These are phyloP conservation scores for Tupaia chinensis DNA, from an alignment of 2,113 vertebrate species.

Conservation along the genomic window DNA sequence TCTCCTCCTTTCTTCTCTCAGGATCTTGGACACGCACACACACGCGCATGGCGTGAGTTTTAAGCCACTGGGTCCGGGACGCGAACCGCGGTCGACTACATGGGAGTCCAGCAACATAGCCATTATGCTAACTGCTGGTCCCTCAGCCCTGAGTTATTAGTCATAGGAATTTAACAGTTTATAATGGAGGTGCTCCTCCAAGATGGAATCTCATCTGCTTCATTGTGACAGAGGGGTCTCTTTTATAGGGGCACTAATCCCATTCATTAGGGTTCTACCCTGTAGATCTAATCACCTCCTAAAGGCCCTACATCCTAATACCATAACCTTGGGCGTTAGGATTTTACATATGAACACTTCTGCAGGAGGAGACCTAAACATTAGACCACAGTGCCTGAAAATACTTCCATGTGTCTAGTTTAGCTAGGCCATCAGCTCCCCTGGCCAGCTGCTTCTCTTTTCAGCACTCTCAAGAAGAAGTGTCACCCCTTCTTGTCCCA, in stretches of 20 bases:
- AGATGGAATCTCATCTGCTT: too few relatives aligned
- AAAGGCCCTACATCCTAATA: neutral
- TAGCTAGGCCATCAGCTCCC: neutral
- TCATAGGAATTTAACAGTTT: too few relatives aligned
- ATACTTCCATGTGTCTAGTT: neutral
- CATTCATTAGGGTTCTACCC: neutral
- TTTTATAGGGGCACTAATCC: neutral
- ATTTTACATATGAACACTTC: neutral
- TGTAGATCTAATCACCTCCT: neutral
- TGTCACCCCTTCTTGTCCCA: accelerated
- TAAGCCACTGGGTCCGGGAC: too few relatives aligned
- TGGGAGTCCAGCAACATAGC: too few relatives aligned
- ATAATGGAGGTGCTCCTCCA: too few relatives aligned
- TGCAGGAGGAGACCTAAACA: neutral
- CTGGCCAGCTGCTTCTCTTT: neutral
- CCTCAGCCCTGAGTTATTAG: too few relatives aligned
- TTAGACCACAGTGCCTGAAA: neutral
- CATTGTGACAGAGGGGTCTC: neutral
- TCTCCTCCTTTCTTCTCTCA: too few relatives aligned
- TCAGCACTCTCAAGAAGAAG: neutral
- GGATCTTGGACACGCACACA: too few relatives aligned
- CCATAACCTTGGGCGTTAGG: too few relatives aligned
- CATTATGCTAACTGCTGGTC: too few relatives aligned
- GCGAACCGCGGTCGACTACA: too few relatives aligned
- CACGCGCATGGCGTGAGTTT: too few relatives aligned